Base-by-base conservation (phyloP, 1,140 invertebrate species). In the Drosophila leontia region DNA sequence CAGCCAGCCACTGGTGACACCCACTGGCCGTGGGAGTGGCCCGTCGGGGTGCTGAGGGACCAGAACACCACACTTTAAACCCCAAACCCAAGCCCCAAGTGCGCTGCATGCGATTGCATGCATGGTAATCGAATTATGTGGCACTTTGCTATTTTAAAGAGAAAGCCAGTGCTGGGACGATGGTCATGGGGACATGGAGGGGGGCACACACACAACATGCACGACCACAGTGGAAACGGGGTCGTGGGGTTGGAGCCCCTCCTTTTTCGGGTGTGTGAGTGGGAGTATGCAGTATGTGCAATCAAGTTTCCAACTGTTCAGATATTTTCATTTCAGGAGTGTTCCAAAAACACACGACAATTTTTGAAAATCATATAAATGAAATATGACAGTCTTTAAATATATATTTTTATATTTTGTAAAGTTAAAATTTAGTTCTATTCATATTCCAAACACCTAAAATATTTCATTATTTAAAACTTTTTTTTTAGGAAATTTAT, bases 61-160 rank as follows among this genome's bases (percentile, higher is more conserved):
- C 59, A 11, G 48, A n/a, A 17, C 15, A 17, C 29, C 55, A 74
- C 53, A 55, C 29, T 81, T 55, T 75, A 51, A 56, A 42, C 13
- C 60, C 8, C 15, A 9, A 45, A 23, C n/a, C 12, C 19, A 13
- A 67, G 6, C 51, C 61, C 59, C 68, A 75, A 63, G 75, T 61
- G 70, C 62, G 45, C 39, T 57, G 70, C 75, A 78, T 86, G 65
- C 70, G 61, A 72, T 82, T 82, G 83, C 79, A 68, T 75, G 75
- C 12, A 65, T 67, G 75, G 67, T 83, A 86, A 86, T 86, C 67
- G 80, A 86, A 87, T 86, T 87, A 86, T 87, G 80, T 86, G 83
- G 80, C 84, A 86, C 80, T 65, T 67, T 82, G 69, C 70, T 32
- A 51, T 55, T 70, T 32, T 15, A 17, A 32, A 35, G n/a, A 15